phyloP scores from a whole-genome alignment of 2,113 vertebrate species.

The Phodopus roborovskii region DNA sequence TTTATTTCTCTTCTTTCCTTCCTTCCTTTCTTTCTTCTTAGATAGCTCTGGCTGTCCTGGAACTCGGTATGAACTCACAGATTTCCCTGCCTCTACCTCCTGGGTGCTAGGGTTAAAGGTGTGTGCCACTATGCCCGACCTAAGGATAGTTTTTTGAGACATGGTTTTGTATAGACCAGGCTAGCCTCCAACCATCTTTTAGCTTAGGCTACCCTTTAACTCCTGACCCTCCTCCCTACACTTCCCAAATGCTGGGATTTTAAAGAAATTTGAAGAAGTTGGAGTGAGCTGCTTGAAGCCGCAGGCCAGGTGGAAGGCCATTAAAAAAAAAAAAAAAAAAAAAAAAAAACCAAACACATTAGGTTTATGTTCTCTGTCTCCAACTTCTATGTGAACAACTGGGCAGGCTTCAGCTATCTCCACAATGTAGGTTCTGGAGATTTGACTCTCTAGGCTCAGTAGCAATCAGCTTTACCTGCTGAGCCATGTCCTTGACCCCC shows the following conservation, averaged over 20 bases:
- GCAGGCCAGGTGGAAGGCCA: not conserved
- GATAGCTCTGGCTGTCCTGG: not conserved
- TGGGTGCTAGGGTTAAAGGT: not conserved
- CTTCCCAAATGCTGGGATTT: not conserved
- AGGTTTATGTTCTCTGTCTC: not conserved
- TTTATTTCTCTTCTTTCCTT: not conserved
- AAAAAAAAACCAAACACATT: too few species aligned
- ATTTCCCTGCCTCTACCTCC: not conserved
- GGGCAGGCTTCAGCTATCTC: not conserved
- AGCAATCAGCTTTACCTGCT: not conserved
- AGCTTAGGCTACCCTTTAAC: not conserved
- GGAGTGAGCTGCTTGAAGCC: not conserved
- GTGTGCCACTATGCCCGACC: too few species aligned
- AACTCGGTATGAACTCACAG: not conserved
- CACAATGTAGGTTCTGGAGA: not conserved
- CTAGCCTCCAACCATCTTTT: not conserved
- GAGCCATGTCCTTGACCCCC: not conserved
- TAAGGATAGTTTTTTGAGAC: not conserved
- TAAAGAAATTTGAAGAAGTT: conserved; percentile 2
- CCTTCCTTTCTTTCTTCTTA: not conserved
- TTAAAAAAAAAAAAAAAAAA: not conserved
- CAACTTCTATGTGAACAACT: not conserved
- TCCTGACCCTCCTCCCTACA: not conserved
- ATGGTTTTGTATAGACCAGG: not conserved
- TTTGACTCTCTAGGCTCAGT: too few species aligned